Conservation (phyloP, 64 coral and sea anemone genomes). For the Anthopleura sola region DNA sequence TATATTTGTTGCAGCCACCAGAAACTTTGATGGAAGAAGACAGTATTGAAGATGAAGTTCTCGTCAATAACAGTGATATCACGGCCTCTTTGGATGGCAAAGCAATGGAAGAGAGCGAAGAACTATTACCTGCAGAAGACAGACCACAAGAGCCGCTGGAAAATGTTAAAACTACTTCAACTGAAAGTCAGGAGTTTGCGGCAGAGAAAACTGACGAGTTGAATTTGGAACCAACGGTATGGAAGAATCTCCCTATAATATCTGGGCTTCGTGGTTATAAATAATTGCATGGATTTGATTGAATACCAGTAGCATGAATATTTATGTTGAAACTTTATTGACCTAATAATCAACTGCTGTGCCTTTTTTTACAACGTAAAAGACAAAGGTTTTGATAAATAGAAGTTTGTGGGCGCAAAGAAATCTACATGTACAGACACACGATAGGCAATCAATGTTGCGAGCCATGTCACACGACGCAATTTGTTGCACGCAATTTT, state of each 20-base stretch:
- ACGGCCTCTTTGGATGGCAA: neutral
- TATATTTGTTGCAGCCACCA: neutral
- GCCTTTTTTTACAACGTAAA: no score
- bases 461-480: no score
- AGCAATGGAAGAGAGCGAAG: neutral
- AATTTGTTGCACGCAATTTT: no score
- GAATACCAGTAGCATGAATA: no score
- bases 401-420: no score
- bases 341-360: no score
- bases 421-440: no score
- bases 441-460: no score
- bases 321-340: no score
- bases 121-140: neutral
- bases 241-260: neutral
- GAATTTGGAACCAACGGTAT: neutral
- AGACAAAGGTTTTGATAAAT: no score
- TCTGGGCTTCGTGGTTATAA: neutral
- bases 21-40: constrained; percentile 11
- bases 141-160: neutral
- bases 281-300: no score
- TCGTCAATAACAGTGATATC: neutral
- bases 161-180: neutral
- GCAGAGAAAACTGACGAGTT: neutral
- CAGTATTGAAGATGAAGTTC: neutral
- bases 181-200: neutral